Percentiles rank a stretch among this genome's conserved stretches.
Evolutionary conservation across 2,888 invertebrate genomes (phyloP).

Genomic region (Trichopoda pennipes): DNA sequence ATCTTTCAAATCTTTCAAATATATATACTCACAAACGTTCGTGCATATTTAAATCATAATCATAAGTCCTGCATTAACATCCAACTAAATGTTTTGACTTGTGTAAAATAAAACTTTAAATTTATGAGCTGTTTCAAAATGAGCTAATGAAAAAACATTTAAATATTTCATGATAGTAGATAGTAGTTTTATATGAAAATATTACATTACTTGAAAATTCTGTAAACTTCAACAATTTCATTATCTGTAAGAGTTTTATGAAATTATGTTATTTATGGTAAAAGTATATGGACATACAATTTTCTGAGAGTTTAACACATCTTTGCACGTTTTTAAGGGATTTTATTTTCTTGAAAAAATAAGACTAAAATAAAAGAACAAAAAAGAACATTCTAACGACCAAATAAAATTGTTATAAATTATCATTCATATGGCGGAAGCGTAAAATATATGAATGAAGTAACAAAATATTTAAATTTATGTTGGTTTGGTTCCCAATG

Average conservation of each 20-base stretch:
- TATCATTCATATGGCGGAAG: conserved; percentile 1
- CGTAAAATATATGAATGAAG: background rate
- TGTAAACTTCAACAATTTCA: conserved; percentile 4
- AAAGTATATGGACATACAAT: background rate
- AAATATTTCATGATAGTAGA: background rate
- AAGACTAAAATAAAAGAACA: background rate
- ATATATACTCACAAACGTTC: conserved; percentile 1
- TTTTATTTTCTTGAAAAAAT: background rate
- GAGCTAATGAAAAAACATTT: conserved; percentile 43
- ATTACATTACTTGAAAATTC: conserved; percentile 21
- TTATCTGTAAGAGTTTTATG: conserved; percentile 18
- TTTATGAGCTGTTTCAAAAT: conserved; percentile 47
- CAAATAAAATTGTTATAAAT: conserved; percentile 35
- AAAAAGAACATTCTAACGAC: background rate
- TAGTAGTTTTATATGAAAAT: conserved; percentile 7
- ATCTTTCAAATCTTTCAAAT: conserved; percentile 26
- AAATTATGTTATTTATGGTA: conserved; percentile 38
- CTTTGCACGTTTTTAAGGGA: background rate
- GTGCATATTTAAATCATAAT: conserved; percentile 20
- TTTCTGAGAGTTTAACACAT: background rate
- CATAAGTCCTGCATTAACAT: conserved; percentile 27
- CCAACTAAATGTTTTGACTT: background rate
- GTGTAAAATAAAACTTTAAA: conserved; percentile 35
- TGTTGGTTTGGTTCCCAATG: background rate
- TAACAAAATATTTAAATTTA: conserved; percentile 1